Percentiles rank a stretch among this genome's conserved stretches.
These are phyloP conservation scores for Piprites chloris DNA, from an alignment of 2,113 vertebrate species.

Conservation along the genomic window DNA sequence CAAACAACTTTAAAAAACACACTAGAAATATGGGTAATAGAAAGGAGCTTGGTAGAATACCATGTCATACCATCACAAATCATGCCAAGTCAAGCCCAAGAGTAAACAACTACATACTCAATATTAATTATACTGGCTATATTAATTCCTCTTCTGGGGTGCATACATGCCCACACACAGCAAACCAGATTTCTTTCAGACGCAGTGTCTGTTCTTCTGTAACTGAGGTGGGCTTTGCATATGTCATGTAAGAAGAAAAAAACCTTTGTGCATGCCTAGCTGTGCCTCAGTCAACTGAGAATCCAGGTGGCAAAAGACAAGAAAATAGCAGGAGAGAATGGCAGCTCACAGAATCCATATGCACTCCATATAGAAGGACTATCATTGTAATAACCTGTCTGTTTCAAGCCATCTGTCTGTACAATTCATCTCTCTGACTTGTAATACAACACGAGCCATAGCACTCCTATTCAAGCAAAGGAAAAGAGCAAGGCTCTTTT, in stretches of 20 bases:
- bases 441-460: neutral
- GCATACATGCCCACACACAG: neutral
- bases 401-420: constrained; percentile 40
- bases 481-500: neutral
- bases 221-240: neutral
- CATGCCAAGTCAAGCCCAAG: neutral
- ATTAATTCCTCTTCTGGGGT: neutral
- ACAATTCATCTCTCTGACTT: neutral
- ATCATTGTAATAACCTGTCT: constrained; percentile 44
- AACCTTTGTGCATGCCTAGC: neutral
- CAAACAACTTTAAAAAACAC: neutral
- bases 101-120: neutral
- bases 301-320: constrained; percentile 41
- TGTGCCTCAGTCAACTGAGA: constrained; percentile 3
- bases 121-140: neutral
- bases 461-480: neutral
- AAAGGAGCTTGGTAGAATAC: neutral
- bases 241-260: neutral
- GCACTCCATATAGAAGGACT: neutral
- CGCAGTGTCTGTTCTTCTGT: neutral
- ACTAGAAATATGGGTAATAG: neutral
- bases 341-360: constrained; percentile 42
- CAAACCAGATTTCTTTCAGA: neutral
- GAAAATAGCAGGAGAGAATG: constrained; percentile 28
- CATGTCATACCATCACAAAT: neutral